phyloP scores from a whole-genome alignment of 2,113 vertebrate genomes.

The Hippocampus comes region DNA sequence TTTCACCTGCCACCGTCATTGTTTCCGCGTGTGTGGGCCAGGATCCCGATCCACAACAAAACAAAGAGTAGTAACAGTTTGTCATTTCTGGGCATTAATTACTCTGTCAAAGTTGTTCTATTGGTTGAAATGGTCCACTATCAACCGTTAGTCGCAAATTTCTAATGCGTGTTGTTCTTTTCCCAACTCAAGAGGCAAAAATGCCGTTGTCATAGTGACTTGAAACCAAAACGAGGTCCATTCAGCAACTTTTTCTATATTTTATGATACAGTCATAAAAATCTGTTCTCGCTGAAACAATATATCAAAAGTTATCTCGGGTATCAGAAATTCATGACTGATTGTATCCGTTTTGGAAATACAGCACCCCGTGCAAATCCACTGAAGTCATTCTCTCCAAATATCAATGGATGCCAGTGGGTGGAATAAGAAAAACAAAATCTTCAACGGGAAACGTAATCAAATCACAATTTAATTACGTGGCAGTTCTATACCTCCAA shows the following conservation, averaged over 20 bases:
- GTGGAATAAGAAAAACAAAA: conserved; percentile 10
- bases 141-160: too few relatives aligned
- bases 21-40: conserved; percentile 1
- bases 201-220: not conserved
- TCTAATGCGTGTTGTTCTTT: too few relatives aligned
- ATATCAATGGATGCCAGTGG: not conserved
- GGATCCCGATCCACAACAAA: conserved; percentile 15
- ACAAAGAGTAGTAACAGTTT: too few relatives aligned
- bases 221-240: not conserved
- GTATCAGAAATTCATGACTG: not conserved
- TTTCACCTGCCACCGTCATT: conserved; percentile 14
- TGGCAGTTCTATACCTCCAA: conserved; percentile 18
- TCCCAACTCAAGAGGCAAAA: too few relatives aligned
- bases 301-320: not conserved
- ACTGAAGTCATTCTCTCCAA: not conserved
- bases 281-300: not conserved
- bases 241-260: not conserved
- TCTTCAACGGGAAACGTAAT: conserved; percentile 21
- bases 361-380: not conserved
- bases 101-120: too few relatives aligned
- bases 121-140: too few relatives aligned
- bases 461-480: conserved; percentile 7
- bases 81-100: too few relatives aligned
- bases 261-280: not conserved
- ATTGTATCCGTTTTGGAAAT: not conserved